Conservation (phyloP, 2,113 vertebrate species). For the Arenaria interpres region DNA sequence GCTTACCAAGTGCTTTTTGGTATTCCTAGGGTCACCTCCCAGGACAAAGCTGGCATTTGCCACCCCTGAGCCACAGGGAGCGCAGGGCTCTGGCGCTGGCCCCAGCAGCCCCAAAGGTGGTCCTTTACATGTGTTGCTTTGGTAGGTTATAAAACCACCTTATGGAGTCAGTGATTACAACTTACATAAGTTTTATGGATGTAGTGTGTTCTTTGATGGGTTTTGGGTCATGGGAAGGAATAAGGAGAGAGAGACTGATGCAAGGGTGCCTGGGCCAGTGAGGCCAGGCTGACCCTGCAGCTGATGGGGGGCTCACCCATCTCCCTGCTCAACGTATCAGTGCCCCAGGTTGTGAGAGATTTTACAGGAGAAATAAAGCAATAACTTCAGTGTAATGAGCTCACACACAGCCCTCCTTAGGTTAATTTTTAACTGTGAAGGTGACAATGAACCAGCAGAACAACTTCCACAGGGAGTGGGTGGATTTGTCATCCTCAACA, state of each 20-base stretch:
- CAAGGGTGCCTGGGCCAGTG: neutral
- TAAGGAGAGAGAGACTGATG: neutral
- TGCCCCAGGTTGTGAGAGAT: neutral
- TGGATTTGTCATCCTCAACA: neutral
- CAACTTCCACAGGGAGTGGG: fast-evolving
- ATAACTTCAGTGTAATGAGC: neutral
- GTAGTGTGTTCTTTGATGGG: neutral
- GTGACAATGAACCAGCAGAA: neutral
- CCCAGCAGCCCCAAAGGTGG: neutral
- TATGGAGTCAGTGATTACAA: neutral
- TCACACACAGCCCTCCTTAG: neutral
- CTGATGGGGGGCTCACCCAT: neutral
- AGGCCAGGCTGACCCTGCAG: neutral
- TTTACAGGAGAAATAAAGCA: slow-evolving; percentile 49
- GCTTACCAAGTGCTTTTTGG: neutral
- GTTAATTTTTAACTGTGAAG: slow-evolving; percentile 33
- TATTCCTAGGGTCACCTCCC: neutral
- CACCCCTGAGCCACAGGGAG: neutral
- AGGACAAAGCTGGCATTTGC: neutral
- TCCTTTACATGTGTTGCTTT: neutral
- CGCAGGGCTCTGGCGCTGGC: neutral
- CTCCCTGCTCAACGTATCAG: neutral
- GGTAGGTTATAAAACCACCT: neutral
- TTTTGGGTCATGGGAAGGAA: neutral
- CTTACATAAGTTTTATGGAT: neutral